Percentiles rank a stretch among this genome's conserved stretches.
phyloP scores from a whole-genome alignment of 2,113 vertebrate species.

The Cacatua alba region DNA sequence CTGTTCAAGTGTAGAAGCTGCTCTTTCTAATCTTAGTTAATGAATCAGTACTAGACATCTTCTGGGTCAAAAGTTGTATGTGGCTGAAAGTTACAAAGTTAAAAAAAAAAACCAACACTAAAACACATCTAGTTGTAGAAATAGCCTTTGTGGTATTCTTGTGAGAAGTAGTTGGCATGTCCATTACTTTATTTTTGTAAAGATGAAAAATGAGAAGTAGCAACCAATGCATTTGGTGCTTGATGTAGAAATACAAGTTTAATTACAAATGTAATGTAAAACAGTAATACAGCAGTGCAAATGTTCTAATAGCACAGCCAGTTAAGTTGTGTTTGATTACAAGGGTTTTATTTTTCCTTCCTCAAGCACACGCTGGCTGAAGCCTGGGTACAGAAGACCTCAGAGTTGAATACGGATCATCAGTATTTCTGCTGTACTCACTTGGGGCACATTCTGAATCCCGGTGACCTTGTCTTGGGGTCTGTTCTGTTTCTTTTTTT shows the following conservation, averaged over 20 bases:
- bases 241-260: neutral
- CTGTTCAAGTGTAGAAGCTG: neutral
- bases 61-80: neutral
- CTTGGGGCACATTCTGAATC: constrained; percentile 94
- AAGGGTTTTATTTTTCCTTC: constrained; percentile 29
- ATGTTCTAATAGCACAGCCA: neutral
- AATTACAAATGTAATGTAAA: neutral
- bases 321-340: neutral
- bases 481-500: constrained; percentile 65
- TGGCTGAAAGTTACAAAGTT: neutral
- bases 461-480: constrained; percentile 94
- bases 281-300: neutral
- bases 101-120: neutral
- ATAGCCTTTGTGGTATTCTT: neutral
- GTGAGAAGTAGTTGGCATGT: neutral
- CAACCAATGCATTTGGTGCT: fast-evolving
- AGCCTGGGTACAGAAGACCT: constrained; percentile 96
- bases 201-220: neutral
- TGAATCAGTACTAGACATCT: neutral
- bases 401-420: constrained; percentile 89
- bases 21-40: neutral
- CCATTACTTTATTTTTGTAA: neutral
- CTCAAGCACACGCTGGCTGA: constrained; percentile 91
- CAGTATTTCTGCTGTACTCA: constrained; percentile 96
- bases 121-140: fast-evolving